Evolutionary conservation across 2,888 invertebrate genomes (phyloP).

Genomic region (Perdita meconis): DNA sequence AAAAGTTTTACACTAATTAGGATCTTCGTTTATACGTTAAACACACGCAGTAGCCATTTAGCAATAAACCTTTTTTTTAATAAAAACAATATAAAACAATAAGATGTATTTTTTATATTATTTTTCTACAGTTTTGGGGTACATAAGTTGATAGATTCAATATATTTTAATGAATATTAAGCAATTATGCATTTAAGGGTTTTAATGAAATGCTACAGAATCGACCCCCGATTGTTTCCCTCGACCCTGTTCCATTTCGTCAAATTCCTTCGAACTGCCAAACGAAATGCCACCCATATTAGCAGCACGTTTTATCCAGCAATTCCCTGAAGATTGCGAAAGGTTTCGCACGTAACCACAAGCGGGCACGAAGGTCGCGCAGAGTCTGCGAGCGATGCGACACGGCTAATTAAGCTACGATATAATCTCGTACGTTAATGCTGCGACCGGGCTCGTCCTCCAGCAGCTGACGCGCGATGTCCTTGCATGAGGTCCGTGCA

Average conservation of each 20-base stretch:
- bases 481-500: conserved; percentile 90
- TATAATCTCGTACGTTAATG: conserved; percentile 87
- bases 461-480: conserved; percentile 91
- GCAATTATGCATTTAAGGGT: no score
- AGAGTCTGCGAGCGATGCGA: not conserved
- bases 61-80: no score
- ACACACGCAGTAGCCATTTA: no score
- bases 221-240: not conserved
- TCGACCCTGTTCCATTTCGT: not conserved
- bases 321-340: not conserved
- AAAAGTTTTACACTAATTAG: no score
- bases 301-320: not conserved
- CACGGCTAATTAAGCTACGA: conserved; percentile 20
- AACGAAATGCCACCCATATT: no score
- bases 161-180: no score
- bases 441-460: conserved; percentile 91
- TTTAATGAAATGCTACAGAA: no score
- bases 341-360: conserved; percentile 24
- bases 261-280: not conserved
- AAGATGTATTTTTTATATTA: no score
- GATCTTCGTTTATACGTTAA: no score
- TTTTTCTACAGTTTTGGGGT: no score
- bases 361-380: not conserved
- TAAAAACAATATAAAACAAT: no score
- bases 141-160: no score